Evolutionary conservation across 1,140 invertebrate genomes (phyloP), one percentile per base, ranked within the genome.

Genomic region (Drosophila mojavensis): DNA sequence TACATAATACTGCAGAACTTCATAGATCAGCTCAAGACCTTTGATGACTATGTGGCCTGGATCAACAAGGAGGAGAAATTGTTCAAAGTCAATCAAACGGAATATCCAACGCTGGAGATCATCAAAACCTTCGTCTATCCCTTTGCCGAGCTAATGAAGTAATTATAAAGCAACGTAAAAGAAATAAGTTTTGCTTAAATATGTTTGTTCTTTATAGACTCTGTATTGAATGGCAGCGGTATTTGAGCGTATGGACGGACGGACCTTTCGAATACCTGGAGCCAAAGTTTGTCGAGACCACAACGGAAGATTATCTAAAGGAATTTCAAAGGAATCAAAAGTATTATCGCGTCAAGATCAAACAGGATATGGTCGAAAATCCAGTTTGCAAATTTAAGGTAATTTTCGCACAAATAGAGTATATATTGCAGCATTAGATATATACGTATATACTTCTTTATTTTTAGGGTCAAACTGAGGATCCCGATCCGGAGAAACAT

Each of bases 61-160:
- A 97, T 98, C 45, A 98, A 98, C 93, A 95, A 96, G 80, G 97
- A 98, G 94, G 97, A 98, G 94, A 93, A 93, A 9, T 94, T 97
- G 3, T 97, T 98, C 81, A 97, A 97, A 90, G 96, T 97, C 85
- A 95, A 96, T 2, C 79, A 95, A 47, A 95, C 95, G 0, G 91
- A 93, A 36, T 98, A 96, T 92, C 94, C 95, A 5, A 95, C 96
- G 69, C 93, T 98, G 30, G 95, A 96, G 72, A 95, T 97, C 75
- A 88, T 96, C 26, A 95, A 95, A 91, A 94, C 94, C 50, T 95
- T 94, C 77, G 93, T 97, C 39, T 93, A 95, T 81, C 95, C 95
- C 10, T 96, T 96, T 91, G 94, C 95, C 41, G 94, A 94, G 61
- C 92, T 96, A 3, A 93, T 96, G 81, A 93, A 93, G 92, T 92